Conservation (phyloP, 2,888 invertebrate genomes). For the Mythimna pallens region DNA sequence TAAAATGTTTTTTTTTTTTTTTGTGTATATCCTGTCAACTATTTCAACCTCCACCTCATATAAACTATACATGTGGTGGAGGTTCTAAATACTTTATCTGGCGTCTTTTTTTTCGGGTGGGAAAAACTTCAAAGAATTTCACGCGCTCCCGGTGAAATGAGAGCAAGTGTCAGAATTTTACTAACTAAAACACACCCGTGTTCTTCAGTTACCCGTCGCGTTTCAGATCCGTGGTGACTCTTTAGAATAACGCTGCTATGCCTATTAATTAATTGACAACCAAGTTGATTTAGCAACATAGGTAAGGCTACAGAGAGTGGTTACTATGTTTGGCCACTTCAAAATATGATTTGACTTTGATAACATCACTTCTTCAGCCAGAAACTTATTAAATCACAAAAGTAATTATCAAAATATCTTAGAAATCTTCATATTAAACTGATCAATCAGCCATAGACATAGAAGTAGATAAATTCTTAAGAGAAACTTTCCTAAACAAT, state of each 20-base stretch:
- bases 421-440: constrained; percentile 15
- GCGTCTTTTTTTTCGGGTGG: too few relatives aligned
- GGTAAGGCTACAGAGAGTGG: background rate
- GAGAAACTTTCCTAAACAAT: constrained; percentile 49
- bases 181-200: too few relatives aligned
- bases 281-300: too few relatives aligned
- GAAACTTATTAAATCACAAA: background rate
- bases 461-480: constrained; percentile 34
- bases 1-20: background rate
- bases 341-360: background rate
- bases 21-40: background rate
- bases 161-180: too few relatives aligned
- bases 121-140: too few relatives aligned
- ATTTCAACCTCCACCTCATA: background rate
- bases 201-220: too few relatives aligned
- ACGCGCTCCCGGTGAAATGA: too few relatives aligned
- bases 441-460: constrained; percentile 20
- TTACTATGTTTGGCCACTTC: background rate
- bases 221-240: too few relatives aligned
- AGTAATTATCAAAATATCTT: constrained; percentile 4
- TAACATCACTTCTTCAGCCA: background rate
- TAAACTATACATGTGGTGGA: background rate
- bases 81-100: background rate
- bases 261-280: too few relatives aligned
- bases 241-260: too few relatives aligned